phyloP scores from a whole-genome alignment of 2,888 invertebrate genomes.

The Nephrotoma appendiculata region DNA sequence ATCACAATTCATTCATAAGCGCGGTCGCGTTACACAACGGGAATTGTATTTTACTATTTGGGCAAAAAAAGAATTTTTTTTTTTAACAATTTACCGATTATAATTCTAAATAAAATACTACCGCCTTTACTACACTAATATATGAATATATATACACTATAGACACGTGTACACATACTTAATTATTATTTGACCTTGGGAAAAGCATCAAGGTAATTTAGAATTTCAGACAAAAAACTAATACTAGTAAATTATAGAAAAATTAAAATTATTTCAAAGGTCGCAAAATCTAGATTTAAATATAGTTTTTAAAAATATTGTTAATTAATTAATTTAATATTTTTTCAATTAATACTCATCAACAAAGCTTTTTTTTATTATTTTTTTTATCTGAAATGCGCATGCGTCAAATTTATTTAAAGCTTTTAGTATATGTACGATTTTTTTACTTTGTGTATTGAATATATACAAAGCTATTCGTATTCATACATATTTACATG shows the following conservation, averaged over 20 bases:
- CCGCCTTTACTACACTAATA: neutral
- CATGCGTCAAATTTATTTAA: neutral
- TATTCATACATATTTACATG: neutral
- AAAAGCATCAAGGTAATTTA: neutral
- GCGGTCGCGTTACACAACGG: neutral
- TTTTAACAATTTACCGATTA: neutral
- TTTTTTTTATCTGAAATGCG: neutral
- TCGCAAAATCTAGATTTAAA: neutral
- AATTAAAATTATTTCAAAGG: neutral
- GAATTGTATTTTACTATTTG: neutral
- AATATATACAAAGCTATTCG: neutral
- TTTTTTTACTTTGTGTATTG: neutral
- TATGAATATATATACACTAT: neutral
- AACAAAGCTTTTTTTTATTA: neutral
- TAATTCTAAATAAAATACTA: neutral
- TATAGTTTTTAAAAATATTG: neutral
- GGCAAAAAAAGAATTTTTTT: neutral
- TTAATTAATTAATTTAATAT: neutral
- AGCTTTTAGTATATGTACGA: neutral
- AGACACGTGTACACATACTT: neutral
- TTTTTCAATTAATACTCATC: neutral
- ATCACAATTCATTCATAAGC: neutral
- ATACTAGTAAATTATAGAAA: neutral
- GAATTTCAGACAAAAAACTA: neutral
- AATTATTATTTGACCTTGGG: neutral